Base-by-base conservation (phyloP, 1,140 invertebrate genomes). In the Oryctes rhinoceros region DNA sequence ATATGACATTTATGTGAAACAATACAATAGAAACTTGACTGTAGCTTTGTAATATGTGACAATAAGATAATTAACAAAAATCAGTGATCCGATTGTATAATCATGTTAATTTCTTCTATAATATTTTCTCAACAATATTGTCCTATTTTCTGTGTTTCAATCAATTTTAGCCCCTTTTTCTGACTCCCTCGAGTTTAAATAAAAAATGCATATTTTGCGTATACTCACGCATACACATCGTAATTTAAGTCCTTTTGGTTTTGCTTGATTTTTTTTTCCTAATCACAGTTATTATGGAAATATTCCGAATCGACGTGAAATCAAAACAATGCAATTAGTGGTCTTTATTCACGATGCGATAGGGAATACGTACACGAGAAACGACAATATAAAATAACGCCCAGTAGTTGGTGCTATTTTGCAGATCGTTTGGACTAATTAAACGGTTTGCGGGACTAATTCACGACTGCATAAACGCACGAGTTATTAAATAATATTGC, bases 341-440 rank as follows among this genome's bases (percentile, higher is more conserved):
- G 13, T 6, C 53, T 5, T 62, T 7, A 62, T 62, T 62, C 53
- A 62, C 53, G 53, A 62, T 62, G 20, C 53, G 53, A 62, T 62
- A 62, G 53, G 53, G 53, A 62, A 62, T 62, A 44, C 39, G 9
- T 62, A 20, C 53, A 20, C 20, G 5, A 62, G 53, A 62, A 13
- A 62, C 53, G 53, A 62, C 20, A 62, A 30, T 62, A 20, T 18
- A 67, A 67, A 67, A 67, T 35, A 67, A 67, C 30, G 6, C 20
- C 4, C 18, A 67, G 7, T 7, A 4, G 20, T 35, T 35, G 10
- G 4, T 24, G 65, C 30, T 67, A 24, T 24, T 67, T 67, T 67
- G 65, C 20, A 67, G 13, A 67, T 67, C 20, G 65, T 67, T 67
- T 20, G 10, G 65, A 24, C 65, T 67, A 67, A 67, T 67, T 18